Percentiles rank a stretch among this genome's conserved stretches.
Conservation (phyloP, 1,140 invertebrate species). For the Anastatus disparis region DNA sequence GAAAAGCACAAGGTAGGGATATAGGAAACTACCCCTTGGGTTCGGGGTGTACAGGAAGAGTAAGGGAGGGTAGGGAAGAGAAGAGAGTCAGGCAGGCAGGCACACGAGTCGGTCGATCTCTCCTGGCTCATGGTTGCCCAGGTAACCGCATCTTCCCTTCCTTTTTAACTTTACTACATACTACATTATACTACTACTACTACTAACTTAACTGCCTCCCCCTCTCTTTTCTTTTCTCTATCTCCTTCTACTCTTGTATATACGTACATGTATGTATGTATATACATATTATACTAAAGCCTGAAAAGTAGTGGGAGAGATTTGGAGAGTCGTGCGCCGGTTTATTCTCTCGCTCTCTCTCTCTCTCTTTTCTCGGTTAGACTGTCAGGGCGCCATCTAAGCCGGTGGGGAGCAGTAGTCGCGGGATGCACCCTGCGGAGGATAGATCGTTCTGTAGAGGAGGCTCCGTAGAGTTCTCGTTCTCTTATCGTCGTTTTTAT, state of each 20-base stretch:
- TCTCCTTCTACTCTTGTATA: too few relatives aligned
- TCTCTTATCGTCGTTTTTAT: constrained; percentile 26
- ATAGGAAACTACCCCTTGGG: background rate
- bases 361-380: too few relatives aligned
- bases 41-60: background rate
- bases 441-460: constrained; percentile 47
- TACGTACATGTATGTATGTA: too few relatives aligned
- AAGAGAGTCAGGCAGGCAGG: constrained; percentile 27
- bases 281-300: too few relatives aligned
- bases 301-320: too few relatives aligned
- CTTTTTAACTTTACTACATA: too few relatives aligned
- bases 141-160: constrained; percentile 61
- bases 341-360: too few relatives aligned
- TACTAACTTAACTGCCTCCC: too few relatives aligned
- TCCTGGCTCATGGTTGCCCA: constrained; percentile 62
- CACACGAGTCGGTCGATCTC: constrained; percentile 60
- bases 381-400: constrained; percentile 53
- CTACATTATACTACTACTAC: too few relatives aligned
- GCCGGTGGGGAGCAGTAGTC: constrained; percentile 55
- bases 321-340: constrained; percentile 48
- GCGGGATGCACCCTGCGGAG: constrained; percentile 60
- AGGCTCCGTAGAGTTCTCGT: constrained; percentile 26
- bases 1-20: too few relatives aligned
- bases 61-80: background rate
- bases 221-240: too few relatives aligned